These are phyloP conservation scores for Rhagologus leucostigma DNA, from an alignment of 2,113 vertebrate species.

Conservation along the genomic window DNA sequence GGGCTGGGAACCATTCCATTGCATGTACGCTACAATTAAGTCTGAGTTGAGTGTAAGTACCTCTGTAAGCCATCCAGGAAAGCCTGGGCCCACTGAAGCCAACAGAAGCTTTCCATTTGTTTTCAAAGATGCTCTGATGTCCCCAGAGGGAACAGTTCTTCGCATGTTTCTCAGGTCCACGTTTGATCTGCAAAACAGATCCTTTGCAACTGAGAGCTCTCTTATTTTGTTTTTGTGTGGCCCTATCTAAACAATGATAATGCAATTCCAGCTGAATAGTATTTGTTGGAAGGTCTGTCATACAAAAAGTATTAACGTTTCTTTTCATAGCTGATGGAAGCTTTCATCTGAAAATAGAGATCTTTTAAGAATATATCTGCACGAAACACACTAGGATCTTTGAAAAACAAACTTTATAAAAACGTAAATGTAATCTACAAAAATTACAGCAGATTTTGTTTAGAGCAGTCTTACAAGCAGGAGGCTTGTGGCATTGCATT, in stretches of 20 bases:
- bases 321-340: not conserved
- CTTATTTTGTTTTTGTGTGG: not conserved
- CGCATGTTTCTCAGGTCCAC: not conserved
- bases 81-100: not conserved
- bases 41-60: not conserved
- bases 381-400: not conserved
- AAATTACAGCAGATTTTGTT: not conserved
- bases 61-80: not conserved
- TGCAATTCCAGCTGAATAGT: not conserved
- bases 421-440: not conserved
- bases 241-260: not conserved
- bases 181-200: not conserved
- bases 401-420: not conserved
- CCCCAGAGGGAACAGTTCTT: not conserved
- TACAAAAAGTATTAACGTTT: not conserved
- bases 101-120: not conserved
- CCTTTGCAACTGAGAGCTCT: not conserved
- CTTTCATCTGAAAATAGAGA: not conserved
- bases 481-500: not conserved
- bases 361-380: not conserved
- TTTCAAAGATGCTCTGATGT: not conserved
- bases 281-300: not conserved
- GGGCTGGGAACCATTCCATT: fast-evolving
- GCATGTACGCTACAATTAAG: not conserved
- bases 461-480: not conserved